phyloP scores from a whole-genome alignment of 1,140 invertebrate species.

The Meloidogyne exigua region DNA sequence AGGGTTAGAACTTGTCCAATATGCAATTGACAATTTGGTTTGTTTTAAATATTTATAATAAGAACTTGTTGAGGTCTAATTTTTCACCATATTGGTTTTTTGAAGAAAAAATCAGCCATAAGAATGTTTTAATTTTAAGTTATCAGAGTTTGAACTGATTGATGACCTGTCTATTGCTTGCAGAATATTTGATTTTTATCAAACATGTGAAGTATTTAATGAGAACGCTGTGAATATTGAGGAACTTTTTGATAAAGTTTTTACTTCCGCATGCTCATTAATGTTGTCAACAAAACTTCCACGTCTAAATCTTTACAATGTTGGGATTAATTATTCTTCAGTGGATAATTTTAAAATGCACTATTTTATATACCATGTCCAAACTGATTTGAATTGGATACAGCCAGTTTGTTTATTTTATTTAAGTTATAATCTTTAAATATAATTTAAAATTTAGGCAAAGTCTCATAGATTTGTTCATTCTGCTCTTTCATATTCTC shows the following conservation, averaged over 20 bases:
- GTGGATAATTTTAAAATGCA: not conserved
- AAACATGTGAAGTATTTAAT: not conserved
- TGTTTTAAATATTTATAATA: not conserved
- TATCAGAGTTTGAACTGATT: not conserved
- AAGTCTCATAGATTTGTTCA: not conserved
- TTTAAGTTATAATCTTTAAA: not conserved
- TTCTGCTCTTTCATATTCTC: not conserved
- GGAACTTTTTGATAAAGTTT: not conserved
- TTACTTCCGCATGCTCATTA: not conserved
- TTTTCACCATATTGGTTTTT: too few species aligned
- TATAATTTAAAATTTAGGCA: not conserved
- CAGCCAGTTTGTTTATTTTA: not conserved
- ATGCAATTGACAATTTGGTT: not conserved
- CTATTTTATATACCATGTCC: not conserved
- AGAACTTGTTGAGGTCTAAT: too few species aligned
- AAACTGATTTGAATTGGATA: not conserved
- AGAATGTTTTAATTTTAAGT: too few species aligned
- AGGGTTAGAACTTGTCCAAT: not conserved
- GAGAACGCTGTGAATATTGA: not conserved
- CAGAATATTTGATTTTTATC: slow-evolving; percentile 5
- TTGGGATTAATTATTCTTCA: not conserved
- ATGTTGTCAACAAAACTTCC: not conserved
- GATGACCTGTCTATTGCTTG: not conserved
- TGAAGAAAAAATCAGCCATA: too few species aligned
- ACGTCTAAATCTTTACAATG: not conserved